These are phyloP conservation scores for Ariopsis seemanni DNA, from an alignment of 2,113 vertebrate species.

Conservation along the genomic window DNA sequence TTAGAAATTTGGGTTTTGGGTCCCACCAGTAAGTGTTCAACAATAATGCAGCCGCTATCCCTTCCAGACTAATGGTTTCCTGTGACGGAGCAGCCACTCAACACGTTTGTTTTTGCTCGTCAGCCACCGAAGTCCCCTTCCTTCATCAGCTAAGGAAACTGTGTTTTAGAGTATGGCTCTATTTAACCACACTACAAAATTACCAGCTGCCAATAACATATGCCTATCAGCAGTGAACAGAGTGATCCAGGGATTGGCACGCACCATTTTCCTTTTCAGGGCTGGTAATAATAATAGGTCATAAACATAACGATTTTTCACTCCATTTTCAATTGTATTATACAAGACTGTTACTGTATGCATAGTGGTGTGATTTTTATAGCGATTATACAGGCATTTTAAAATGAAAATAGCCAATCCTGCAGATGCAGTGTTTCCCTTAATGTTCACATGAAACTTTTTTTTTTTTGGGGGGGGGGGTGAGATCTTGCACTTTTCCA, in stretches of 20 bases:
- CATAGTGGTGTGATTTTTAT: background rate
- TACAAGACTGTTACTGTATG: background rate
- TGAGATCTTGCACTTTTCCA: background rate
- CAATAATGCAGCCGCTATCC: constrained; percentile 9
- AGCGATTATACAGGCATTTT: background rate
- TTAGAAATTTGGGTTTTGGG: background rate
- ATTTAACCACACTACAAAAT: constrained; percentile 2
- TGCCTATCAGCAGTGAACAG: background rate
- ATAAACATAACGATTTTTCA: background rate
- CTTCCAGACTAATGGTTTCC: constrained; percentile 44
- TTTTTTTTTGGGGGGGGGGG: background rate
- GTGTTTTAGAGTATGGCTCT: constrained; percentile 41
- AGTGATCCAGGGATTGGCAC: background rate
- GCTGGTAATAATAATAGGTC: background rate
- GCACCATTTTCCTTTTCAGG: background rate
- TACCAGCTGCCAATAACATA: background rate
- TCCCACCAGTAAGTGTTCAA: background rate
- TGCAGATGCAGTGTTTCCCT: background rate
- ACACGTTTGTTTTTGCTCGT: constrained; percentile 28
- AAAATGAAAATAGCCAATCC: background rate
- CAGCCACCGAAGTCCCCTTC: constrained; percentile 55
- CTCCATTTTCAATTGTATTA: background rate
- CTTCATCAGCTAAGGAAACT: constrained; percentile 42
- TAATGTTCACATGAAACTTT: background rate
- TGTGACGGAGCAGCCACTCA: constrained; percentile 34